These are phyloP conservation scores for Percina caprodes DNA, from an alignment of 2,113 vertebrate genomes.

Conservation along the genomic window DNA sequence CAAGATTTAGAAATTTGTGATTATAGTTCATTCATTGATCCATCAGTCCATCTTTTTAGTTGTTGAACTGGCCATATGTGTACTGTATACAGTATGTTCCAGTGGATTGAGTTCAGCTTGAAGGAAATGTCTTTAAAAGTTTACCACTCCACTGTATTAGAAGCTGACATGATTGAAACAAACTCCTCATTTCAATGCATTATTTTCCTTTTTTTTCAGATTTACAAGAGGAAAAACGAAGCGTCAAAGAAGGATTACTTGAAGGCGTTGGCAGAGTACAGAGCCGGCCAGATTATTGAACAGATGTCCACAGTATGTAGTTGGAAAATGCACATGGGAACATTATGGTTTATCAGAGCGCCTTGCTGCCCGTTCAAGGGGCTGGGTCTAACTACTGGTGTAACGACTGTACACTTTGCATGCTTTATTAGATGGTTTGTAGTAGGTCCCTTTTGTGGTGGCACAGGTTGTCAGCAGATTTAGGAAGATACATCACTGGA, in stretches of 20 bases:
- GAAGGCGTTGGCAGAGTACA: conserved; percentile 90
- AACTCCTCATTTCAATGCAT: background rate
- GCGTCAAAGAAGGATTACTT: conserved; percentile 92
- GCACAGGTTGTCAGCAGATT: no score
- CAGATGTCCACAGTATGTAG: no score
- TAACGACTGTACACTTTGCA: background rate
- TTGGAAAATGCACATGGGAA: no score
- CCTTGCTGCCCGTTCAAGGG: no score
- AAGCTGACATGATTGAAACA: background rate
- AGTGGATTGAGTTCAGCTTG: background rate
- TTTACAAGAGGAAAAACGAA: conserved; percentile 93
- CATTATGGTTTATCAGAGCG: no score
- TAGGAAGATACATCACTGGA: no score
- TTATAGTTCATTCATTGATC: background rate
- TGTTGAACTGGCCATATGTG: background rate
- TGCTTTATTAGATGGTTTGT: background rate
- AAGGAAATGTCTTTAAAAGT: background rate
- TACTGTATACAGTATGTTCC: no score
- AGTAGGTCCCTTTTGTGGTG: no score
- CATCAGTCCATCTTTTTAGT: background rate
- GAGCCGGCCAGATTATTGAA: conserved; percentile 76
- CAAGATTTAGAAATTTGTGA: background rate
- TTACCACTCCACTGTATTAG: background rate
- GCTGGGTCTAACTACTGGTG: no score
- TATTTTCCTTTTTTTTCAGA: conserved; percentile 67